Evolutionary conservation across 2,797 vertebrate genomes (phyloP).

Genomic region (Parauchenoglanis ngamensis): DNA sequence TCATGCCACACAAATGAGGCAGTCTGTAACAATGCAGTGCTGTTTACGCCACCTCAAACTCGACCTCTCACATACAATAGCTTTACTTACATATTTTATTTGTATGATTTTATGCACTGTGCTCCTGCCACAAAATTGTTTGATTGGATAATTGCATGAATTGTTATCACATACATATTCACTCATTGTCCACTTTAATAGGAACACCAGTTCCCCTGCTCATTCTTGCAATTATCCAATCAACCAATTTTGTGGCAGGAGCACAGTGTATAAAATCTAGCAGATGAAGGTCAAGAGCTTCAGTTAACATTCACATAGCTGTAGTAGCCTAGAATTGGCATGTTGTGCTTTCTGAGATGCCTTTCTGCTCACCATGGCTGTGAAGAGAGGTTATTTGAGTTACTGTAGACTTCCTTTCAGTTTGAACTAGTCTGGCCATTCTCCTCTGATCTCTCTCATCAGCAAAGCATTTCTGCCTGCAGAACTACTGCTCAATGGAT

Average conservation of each 20-base stretch:
- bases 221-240: neutral
- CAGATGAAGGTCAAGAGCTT: neutral
- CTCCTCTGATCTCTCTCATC: neutral
- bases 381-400: neutral
- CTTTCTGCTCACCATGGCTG: neutral
- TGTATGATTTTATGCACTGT: no score
- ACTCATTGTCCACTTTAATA: neutral
- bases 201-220: no score
- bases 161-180: neutral
- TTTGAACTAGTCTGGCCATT: neutral
- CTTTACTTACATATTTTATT: neutral
- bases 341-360: neutral
- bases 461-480: neutral
- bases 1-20: neutral
- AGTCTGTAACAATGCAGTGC: neutral
- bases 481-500: neutral
- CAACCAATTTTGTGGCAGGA: neutral
- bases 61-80: neutral
- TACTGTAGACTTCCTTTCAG: neutral
- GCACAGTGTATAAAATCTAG: neutral
- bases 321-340: neutral
- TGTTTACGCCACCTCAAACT: neutral
- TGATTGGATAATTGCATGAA: neutral
- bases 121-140: no score
- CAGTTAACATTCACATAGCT: neutral